Evolutionary conservation across 2,888 invertebrate genomes (phyloP).

Genomic region (Oligia fasciuncula): DNA sequence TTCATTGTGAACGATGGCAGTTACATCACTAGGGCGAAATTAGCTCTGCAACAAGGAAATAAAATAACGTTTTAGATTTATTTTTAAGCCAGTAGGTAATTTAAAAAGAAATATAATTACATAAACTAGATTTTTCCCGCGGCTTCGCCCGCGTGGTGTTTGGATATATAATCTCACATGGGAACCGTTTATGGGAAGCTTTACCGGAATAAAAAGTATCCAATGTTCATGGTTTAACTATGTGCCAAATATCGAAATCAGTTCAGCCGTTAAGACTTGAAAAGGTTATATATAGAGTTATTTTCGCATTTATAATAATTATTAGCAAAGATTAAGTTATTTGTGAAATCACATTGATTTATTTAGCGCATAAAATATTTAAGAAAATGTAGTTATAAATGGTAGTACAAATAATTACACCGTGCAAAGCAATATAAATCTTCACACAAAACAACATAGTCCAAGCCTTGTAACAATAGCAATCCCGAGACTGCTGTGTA

Average conservation of each 20-base stretch:
- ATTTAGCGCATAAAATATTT: background rate
- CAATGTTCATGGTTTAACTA: no score
- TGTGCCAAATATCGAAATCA: background rate
- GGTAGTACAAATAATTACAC: constrained; percentile 3
- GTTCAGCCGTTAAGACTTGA: background rate
- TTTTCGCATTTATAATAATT: background rate
- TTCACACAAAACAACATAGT: constrained; percentile 8
- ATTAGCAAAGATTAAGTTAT: background rate
- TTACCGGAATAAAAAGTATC: background rate
- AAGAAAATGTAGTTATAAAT: background rate
- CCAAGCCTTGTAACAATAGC: constrained; percentile 14
- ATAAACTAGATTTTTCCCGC: background rate
- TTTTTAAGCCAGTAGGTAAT: background rate
- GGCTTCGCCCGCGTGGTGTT: background rate
- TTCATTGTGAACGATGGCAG: constrained; percentile 27
- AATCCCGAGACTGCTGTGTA: background rate
- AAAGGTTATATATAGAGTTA: background rate
- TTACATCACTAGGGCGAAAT: constrained; percentile 62
- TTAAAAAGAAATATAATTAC: background rate
- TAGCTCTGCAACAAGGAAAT: constrained; percentile 57
- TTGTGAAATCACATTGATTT: background rate
- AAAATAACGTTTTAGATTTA: background rate
- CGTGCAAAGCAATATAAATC: constrained; percentile 15
- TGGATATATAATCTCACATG: no score
- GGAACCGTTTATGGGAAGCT: no score